Evolutionary conservation across 2,888 invertebrate genomes (phyloP).

Genomic region (Steinernema carpocapsae): DNA sequence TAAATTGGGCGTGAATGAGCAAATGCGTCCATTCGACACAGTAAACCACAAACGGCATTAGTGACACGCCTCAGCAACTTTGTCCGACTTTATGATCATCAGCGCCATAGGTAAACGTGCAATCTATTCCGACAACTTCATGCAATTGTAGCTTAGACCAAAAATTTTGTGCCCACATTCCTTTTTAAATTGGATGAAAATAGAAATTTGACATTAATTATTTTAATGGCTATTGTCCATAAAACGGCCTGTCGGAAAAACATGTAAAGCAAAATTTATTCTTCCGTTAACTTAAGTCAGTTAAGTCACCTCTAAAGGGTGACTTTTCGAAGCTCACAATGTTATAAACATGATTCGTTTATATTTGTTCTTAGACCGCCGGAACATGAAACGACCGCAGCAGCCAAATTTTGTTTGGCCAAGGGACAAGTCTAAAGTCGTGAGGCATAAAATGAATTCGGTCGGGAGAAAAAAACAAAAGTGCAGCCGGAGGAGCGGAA

Average conservation of each 20-base stretch:
- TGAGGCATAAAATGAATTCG: constrained; percentile 19
- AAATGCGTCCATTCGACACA: constrained; percentile 9
- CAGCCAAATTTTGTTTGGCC: background rate
- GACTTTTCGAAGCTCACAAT: background rate
- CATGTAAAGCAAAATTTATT: too few species aligned
- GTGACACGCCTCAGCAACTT: constrained; percentile 24
- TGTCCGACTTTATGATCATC: constrained; percentile 8
- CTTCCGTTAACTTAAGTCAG: too few species aligned
- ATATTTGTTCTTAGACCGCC: background rate
- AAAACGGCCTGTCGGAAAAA: too few species aligned
- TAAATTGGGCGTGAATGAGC: constrained; percentile 21
- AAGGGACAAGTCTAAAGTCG: background rate
- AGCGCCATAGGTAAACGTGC: too few species aligned
- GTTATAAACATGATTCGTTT: constrained; percentile 28
- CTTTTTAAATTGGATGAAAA: too few species aligned
- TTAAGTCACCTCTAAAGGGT: too few species aligned
- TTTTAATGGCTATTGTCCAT: too few species aligned
- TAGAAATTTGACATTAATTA: too few species aligned
- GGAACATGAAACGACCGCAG: background rate
- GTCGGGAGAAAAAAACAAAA: constrained; percentile 19
- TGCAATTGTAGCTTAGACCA: too few species aligned
- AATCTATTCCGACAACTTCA: too few species aligned
- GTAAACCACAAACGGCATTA: constrained; percentile 11
- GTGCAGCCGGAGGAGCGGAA: constrained; percentile 8
- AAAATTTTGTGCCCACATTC: too few species aligned